Evolutionary conservation across 2,888 invertebrate genomes (phyloP).

Genomic region (Ctenicera cuprea): DNA sequence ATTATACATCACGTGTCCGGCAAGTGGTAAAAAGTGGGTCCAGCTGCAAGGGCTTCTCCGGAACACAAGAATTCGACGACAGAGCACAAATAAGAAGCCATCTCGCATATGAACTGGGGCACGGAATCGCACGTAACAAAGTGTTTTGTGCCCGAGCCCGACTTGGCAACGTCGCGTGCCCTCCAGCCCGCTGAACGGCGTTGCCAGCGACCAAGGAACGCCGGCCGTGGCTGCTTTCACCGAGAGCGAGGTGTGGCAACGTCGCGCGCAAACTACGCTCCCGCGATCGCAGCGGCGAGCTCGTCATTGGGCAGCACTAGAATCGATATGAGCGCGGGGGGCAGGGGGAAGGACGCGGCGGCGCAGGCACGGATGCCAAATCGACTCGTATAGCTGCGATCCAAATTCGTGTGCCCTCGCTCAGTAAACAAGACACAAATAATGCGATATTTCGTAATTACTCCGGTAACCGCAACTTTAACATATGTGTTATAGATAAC

Average conservation of each 20-base stretch:
- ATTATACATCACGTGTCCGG: slow-evolving; percentile 58
- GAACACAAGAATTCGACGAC: slow-evolving; percentile 53
- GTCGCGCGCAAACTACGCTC: slow-evolving; percentile 76
- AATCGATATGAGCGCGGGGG: slow-evolving; percentile 79
- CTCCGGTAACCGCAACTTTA: slow-evolving; percentile 17
- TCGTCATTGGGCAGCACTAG: slow-evolving; percentile 78
- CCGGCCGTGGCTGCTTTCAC: slow-evolving; percentile 56
- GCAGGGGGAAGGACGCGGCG: slow-evolving; percentile 75
- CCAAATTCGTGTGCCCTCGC: slow-evolving; percentile 50
- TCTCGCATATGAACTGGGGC: slow-evolving; percentile 57
- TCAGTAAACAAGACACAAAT: slow-evolving; percentile 51
- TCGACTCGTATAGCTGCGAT: slow-evolving; percentile 69
- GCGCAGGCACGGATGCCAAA: slow-evolving; percentile 74
- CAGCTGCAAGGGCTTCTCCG: slow-evolving; percentile 36
- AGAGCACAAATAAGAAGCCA: slow-evolving; percentile 61
- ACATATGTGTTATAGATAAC: slow-evolving; percentile 12
- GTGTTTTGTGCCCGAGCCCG: slow-evolving; percentile 51
- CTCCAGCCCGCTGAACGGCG: slow-evolving; percentile 52
- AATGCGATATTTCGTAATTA: slow-evolving; percentile 43
- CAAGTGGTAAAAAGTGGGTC: slow-evolving; percentile 54
- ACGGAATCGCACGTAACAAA: slow-evolving; percentile 50
- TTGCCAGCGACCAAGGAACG: slow-evolving; percentile 49
- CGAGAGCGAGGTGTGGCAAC: slow-evolving; percentile 68
- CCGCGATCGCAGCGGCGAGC: slow-evolving; percentile 71
- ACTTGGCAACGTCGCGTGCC: slow-evolving; percentile 66